Conservation (phyloP, 2,797 vertebrate genomes). For the Chelidonichthys spinosus region DNA sequence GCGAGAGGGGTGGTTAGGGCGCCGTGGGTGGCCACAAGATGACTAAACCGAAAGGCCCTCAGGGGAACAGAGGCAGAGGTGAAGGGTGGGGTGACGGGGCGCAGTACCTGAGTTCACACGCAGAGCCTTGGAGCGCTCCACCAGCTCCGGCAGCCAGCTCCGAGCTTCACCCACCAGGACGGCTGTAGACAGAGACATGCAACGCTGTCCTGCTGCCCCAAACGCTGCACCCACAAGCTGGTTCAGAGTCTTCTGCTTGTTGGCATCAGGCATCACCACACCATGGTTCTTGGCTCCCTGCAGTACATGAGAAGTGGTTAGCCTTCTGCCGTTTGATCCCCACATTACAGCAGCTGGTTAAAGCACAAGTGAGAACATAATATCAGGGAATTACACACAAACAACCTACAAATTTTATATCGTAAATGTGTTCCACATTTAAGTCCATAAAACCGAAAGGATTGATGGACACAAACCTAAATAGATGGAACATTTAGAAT, state of each 20-base stretch:
- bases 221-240: slow-evolving; percentile 97
- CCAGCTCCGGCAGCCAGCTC: slow-evolving; percentile 94
- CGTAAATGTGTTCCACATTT: slow-evolving; percentile 24
- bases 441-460: not conserved
- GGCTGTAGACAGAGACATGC: slow-evolving; percentile 97
- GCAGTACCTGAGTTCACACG: slow-evolving; percentile 92
- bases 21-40: slow-evolving; percentile 79
- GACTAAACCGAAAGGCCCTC: slow-evolving; percentile 51
- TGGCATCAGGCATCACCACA: slow-evolving; percentile 98
- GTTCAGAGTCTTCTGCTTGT: slow-evolving; percentile 97
- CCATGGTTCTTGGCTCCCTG: slow-evolving; percentile 99
- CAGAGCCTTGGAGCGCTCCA: slow-evolving; percentile 91
- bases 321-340: slow-evolving; percentile 53
- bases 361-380: slow-evolving; percentile 43
- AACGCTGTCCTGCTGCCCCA: slow-evolving; percentile 96
- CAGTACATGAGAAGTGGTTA: slow-evolving; percentile 67
- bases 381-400: slow-evolving; percentile 32
- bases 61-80: slow-evolving; percentile 30
- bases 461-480: slow-evolving; percentile 2
- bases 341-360: slow-evolving; percentile 46
- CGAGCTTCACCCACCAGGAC: slow-evolving; percentile 92
- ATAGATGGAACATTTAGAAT: slow-evolving; percentile 11
- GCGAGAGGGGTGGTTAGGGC: slow-evolving; percentile 77
- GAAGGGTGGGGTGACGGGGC: slow-evolving; percentile 24
- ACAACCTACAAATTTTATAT: slow-evolving; percentile 20